A percentile compares a stretch with the other conserved stretches of the same genome.
phyloP scores from a whole-genome alignment of 2,113 vertebrate genomes.

The Scomber colias region DNA sequence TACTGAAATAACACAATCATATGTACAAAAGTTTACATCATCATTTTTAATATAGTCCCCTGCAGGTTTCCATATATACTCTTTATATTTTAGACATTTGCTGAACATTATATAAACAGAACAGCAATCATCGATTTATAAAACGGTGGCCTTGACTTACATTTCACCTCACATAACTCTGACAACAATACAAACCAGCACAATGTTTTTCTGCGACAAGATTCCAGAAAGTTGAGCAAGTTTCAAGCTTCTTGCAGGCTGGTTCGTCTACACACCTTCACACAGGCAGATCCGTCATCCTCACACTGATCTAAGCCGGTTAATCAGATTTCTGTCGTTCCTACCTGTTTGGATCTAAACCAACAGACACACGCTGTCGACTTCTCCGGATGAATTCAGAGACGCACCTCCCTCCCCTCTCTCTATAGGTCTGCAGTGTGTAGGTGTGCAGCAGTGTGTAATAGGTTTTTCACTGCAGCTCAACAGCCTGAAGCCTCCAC shows the following conservation, averaged over 20 bases:
- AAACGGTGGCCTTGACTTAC: conserved; percentile 34
- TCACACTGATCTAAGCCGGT: conserved; percentile 51
- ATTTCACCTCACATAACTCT: not conserved
- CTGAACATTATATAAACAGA: not conserved
- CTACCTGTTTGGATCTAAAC: conserved; percentile 63
- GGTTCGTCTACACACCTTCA: conserved; percentile 30
- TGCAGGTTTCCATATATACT: too few relatives aligned
- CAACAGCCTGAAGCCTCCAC: conserved; percentile 67
- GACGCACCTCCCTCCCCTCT: conserved; percentile 23
- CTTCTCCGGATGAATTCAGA: conserved; percentile 52
- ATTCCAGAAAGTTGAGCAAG: conserved; percentile 7
- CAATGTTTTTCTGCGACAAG: not conserved
- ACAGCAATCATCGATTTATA: not conserved
- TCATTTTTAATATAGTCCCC: too few relatives aligned
- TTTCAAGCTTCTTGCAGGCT: conserved; percentile 32
- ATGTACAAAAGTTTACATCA: too few relatives aligned
- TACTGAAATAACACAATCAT: too few relatives aligned
- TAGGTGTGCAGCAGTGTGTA: conserved; percentile 74
- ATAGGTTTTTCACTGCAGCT: conserved; percentile 64
- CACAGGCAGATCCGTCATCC: conserved; percentile 22
- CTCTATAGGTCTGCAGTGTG: conserved; percentile 67
- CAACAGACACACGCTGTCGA: conserved; percentile 52
- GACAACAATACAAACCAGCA: not conserved
- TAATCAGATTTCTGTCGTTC: conserved; percentile 57
- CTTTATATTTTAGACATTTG: too few relatives aligned